phyloP scores from a whole-genome alignment of 2,113 vertebrate genomes.

The Eleginops maclovinus region DNA sequence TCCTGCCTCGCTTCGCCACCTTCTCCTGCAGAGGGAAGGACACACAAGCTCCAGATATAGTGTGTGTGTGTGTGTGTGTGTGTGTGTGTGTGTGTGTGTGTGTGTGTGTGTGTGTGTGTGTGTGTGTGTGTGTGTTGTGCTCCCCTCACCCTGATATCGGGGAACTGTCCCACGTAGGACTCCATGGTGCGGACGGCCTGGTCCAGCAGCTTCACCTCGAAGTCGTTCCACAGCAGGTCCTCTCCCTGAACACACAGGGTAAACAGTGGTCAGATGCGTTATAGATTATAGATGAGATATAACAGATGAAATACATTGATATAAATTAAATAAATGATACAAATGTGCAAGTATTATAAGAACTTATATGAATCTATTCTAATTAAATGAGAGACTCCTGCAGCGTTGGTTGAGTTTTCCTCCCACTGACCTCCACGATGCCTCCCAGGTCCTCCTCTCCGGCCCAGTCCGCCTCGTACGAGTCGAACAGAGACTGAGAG shows the following conservation, averaged over 20 bases:
- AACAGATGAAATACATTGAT: no score
- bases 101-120: no score
- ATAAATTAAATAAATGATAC: no score
- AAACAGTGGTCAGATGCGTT: no score
- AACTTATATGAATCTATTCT: no score
- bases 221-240: conserved; percentile 95
- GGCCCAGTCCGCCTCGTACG: conserved; percentile 89
- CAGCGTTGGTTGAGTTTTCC: conserved; percentile 5
- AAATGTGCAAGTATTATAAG: no score
- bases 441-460: conserved; percentile 87
- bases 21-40: conserved; percentile 84
- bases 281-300: no score
- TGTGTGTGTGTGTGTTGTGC: not conserved
- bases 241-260: conserved; percentile 87
- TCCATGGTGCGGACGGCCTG: conserved; percentile 91
- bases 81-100: not conserved
- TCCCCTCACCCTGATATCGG: conserved; percentile 87
- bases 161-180: conserved; percentile 92
- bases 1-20: conserved; percentile 91
- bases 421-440: conserved; percentile 86
- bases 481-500: conserved; percentile 90
- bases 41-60: not conserved
- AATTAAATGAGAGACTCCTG: no score
- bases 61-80: conserved; percentile 20
- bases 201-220: conserved; percentile 90